Percentiles rank a stretch among this genome's conserved stretches.
phyloP scores from a whole-genome alignment of 2,888 invertebrate genomes.

The Cancer borealis region DNA sequence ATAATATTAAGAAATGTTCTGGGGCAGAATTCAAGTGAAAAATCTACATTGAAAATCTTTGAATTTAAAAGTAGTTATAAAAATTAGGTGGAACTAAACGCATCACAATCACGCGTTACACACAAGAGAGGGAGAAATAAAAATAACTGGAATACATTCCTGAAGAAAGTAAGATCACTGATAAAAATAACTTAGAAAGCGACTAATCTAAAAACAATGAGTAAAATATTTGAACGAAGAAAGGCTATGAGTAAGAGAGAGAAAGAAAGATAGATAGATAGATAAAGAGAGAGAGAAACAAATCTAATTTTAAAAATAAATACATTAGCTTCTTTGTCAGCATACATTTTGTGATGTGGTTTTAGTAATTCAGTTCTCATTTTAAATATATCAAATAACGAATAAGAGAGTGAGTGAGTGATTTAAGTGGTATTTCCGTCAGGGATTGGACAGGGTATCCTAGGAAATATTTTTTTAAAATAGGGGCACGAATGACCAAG shows the following conservation, averaged over 20 bases:
- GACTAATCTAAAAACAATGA: too few species aligned
- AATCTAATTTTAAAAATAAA: background rate
- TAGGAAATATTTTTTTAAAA: background rate
- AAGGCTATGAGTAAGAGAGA: background rate
- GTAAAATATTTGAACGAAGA: background rate
- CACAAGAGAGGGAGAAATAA: background rate
- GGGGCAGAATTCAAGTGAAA: background rate
- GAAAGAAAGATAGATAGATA: background rate
- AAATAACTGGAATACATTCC: background rate
- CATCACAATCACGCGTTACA: too few species aligned
- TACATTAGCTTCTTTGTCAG: too few species aligned
- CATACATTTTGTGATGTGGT: too few species aligned
- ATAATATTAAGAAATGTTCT: background rate
- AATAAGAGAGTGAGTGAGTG: too few species aligned
- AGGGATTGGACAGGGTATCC: too few species aligned
- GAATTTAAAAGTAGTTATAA: background rate
- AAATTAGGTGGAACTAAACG: background rate
- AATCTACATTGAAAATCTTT: background rate
- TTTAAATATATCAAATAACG: too few species aligned
- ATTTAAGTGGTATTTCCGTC: too few species aligned
- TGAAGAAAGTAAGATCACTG: too few species aligned
- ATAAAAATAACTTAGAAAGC: too few species aligned
- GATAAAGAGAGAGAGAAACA: constrained; percentile 2
- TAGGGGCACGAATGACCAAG: background rate
- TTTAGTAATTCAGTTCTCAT: too few species aligned